Conservation (phyloP, 2,888 invertebrate genomes). For the Hypercompe scribonia region DNA sequence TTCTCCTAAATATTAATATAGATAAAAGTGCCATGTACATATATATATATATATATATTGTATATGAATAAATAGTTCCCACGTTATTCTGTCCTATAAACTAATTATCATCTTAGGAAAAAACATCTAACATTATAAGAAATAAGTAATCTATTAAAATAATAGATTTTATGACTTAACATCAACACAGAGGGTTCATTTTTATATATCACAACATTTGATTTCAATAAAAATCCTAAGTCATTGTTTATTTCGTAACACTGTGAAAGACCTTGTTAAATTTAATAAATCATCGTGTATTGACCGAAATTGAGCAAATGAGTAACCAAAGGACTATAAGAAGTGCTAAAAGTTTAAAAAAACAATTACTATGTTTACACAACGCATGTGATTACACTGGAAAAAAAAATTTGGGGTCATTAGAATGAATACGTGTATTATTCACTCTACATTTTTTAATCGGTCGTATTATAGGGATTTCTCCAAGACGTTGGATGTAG, state of each 20-base stretch:
- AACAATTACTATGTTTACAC: not conserved
- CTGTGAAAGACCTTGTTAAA: not conserved
- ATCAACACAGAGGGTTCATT: not conserved
- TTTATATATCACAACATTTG: not conserved
- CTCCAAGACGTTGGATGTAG: too few relatives aligned
- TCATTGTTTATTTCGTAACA: not conserved
- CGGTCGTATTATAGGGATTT: not conserved
- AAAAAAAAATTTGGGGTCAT: not conserved
- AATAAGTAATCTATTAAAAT: not conserved
- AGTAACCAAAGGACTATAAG: not conserved
- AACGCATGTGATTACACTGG: not conserved
- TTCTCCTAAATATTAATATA: too few relatives aligned
- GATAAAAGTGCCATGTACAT: too few relatives aligned
- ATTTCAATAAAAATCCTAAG: not conserved
- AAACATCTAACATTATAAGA: not conserved
- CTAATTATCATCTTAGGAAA: not conserved
- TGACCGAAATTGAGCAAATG: not conserved
- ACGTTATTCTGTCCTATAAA: not conserved
- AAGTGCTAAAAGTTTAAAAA: not conserved
- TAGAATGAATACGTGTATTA: too few relatives aligned
- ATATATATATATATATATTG: too few relatives aligned
- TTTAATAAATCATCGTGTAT: constrained; percentile 6
- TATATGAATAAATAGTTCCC: not conserved
- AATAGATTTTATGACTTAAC: not conserved
- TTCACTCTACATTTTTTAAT: not conserved